phyloP scores from a whole-genome alignment of 2,113 vertebrate genomes.

The Nothocercus nigrocapillus region DNA sequence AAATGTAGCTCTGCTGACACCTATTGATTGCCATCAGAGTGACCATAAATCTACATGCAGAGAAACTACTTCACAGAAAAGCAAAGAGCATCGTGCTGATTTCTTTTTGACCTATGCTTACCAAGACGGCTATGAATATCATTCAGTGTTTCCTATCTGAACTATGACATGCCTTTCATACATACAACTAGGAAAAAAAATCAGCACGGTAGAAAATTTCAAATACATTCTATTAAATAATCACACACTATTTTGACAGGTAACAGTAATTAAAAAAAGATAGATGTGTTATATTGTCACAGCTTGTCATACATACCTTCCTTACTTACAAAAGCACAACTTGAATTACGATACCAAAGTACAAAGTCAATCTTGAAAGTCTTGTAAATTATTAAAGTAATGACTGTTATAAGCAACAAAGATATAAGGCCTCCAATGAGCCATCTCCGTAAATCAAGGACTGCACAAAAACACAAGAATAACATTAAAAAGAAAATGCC shows the following conservation, averaged over 20 bases:
- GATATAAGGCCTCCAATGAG: slow-evolving; percentile 69
- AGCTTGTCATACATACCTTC: slow-evolving; percentile 79
- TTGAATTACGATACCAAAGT: slow-evolving; percentile 83
- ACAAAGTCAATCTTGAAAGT: slow-evolving; percentile 88
- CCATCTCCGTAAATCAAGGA: slow-evolving; percentile 66
- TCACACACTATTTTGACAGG: not conserved
- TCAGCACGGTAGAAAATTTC: not conserved
- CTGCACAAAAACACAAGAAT: slow-evolving; percentile 67
- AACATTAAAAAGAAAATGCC: not conserved
- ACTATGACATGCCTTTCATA: not conserved
- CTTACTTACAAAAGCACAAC: slow-evolving; percentile 71
- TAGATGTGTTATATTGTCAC: not conserved
- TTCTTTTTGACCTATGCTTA: not conserved
- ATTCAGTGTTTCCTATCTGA: not conserved
- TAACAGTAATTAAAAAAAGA: not conserved
- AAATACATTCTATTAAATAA: not conserved
- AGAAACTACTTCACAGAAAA: not conserved
- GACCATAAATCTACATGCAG: not conserved
- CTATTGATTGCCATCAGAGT: slow-evolving; percentile 24
- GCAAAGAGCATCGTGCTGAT: not conserved
- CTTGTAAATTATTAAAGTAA: slow-evolving; percentile 75
- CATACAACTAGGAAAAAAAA: not conserved
- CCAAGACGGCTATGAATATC: not conserved
- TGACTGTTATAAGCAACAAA: slow-evolving; percentile 67
- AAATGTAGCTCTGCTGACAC: slow-evolving; percentile 67